Evolutionary conservation across 2,797 vertebrate genomes (phyloP), one percentile per base, ranked within the genome.

Genomic region (Amazona finschi): DNA sequence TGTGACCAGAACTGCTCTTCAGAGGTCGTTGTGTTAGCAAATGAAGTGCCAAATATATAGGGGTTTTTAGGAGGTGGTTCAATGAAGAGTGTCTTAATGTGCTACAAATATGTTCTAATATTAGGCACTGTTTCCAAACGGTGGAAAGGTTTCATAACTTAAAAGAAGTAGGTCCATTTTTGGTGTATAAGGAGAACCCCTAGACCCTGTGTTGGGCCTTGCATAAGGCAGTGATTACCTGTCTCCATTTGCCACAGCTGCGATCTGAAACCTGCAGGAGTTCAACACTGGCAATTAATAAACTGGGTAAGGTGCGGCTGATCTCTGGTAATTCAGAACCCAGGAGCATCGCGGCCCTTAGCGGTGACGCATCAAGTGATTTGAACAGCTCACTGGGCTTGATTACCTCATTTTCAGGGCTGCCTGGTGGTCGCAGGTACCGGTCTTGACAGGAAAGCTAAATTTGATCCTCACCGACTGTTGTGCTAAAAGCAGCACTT

Each of bases 191-290:
- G 62, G n/a, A 75, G 44, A 62, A 13, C 24, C 8, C 50, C 9
- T 27, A 41, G 46, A 36, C 47, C 8, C 3, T 0, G 1, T 5
- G 2, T 4, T n/a, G 7, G 15, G 5, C 16, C 8, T 41, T n/a
- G 1, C 4, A 0, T 28, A 9, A 17, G 16, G 46, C 15, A 43
- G 41, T 9, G 15, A 2, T 27, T 15, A 19, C 18, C 52, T 21
- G 13, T 12, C 8, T 33, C 27, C 17, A 24, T 0, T 0, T 18
- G 30, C 49, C 24, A 5, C 46, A 50, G 69, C 55, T 55, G 50
- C 46, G 38, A 1, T 21, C 60, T n/a, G 38, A 17, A 27, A 10
- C 41, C 50, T 4, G 0, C 6, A 25, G 66, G 8, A 44, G 11
- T 27, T 88, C 3, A 50, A 58, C n/a, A 25, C n/a, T 25, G 55